Conservation (phyloP, 2,888 invertebrate genomes). For the Ligdia adustata region DNA sequence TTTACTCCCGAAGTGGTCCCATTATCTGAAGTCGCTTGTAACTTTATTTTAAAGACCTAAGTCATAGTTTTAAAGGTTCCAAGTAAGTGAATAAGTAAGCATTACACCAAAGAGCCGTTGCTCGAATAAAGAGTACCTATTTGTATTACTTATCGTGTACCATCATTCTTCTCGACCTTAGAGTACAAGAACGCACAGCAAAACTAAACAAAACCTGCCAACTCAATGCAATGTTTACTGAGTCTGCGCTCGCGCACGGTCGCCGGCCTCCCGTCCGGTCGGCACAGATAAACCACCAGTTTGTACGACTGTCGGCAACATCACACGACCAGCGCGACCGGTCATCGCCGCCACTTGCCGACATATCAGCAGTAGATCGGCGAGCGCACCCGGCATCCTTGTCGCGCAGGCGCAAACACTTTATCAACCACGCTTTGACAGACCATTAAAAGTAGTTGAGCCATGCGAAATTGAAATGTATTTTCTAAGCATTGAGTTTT, state of each 20-base stretch:
- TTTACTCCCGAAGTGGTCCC: too few species aligned
- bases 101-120: too few species aligned
- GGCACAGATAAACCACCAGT: too few species aligned
- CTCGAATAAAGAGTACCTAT: too few species aligned
- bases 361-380: background rate
- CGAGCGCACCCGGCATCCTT: conserved; percentile 6
- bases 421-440: conserved; percentile 5
- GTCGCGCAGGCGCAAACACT: conserved; percentile 8
- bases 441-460: conserved; percentile 3
- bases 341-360: conserved; percentile 7
- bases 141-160: too few species aligned
- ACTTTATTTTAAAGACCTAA: too few species aligned
- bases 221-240: background rate
- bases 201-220: background rate
- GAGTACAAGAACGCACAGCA: background rate
- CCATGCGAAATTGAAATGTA: conserved; percentile 12
- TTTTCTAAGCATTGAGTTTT: accelerated
- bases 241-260: conserved; percentile 1
- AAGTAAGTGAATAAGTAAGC: too few species aligned
- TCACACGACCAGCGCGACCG: conserved; percentile 10
- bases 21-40: too few species aligned
- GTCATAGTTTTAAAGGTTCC: too few species aligned
- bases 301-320: conserved; percentile 5
- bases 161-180: too few species aligned
- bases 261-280: background rate